These are phyloP conservation scores for Scolopax bukidnonensis DNA, from an alignment of 2,797 vertebrate genomes.

Conservation along the genomic window DNA sequence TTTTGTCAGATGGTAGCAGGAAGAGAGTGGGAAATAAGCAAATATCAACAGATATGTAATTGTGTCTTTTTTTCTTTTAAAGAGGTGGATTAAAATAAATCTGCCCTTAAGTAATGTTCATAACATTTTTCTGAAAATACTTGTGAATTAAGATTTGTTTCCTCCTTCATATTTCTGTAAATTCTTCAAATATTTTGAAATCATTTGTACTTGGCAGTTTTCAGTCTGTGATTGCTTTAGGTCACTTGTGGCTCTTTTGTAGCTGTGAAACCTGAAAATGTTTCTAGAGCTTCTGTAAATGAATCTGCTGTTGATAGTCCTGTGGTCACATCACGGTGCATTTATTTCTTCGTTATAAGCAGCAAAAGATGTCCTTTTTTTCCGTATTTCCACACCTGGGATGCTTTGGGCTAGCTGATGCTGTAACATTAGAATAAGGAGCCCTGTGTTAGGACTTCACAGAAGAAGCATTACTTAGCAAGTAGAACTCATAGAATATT, in stretches of 20 bases:
- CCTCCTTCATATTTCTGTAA: background rate
- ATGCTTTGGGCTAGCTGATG: background rate
- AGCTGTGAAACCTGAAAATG: background rate
- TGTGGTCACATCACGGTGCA: background rate
- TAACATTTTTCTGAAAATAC: background rate
- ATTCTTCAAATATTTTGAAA: background rate
- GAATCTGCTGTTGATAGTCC: background rate
- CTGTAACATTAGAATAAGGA: background rate
- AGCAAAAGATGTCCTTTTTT: background rate
- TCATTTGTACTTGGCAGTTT: background rate
- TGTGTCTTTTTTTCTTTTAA: background rate
- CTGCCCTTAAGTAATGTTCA: background rate
- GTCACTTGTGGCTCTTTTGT: background rate
- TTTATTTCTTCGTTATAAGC: background rate
- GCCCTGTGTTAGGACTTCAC: background rate
- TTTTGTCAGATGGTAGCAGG: background rate
- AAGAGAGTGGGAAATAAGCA: background rate
- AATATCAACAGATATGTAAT: background rate
- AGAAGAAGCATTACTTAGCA: background rate
- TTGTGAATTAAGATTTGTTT: background rate
- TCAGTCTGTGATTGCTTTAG: background rate
- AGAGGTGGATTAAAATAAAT: background rate
- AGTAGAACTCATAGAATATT: background rate
- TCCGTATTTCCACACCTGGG: background rate
- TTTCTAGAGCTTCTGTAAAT: background rate